Evolutionary conservation across 2,888 invertebrate species (phyloP), one percentile per base, ranked within the genome.

Genomic region (Dasypolia templi): DNA sequence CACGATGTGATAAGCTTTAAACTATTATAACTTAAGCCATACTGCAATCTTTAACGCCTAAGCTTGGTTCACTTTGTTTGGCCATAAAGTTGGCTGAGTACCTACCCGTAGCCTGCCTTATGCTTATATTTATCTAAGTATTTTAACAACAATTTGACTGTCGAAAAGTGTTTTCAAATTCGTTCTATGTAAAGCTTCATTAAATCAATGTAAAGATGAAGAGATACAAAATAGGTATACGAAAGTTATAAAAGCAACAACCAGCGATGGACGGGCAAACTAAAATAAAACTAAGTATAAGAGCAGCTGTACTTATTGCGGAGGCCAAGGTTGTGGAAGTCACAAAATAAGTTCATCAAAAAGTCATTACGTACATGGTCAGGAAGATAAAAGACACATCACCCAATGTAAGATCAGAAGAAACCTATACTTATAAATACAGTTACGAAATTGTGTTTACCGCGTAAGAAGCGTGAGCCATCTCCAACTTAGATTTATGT

Each of bases 21-120:
- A 76, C 73, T 85, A 70, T 74, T 85, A 83, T 83, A 83, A 85
- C 73, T 79, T 75, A 49, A 39, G 72, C 81, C 76, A 80, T 74
- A 84, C 71, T 76, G 76, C 86, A 84, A 84, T 81, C 82, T 84
- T 77, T 77, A 77, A 81, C 77, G 68, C 82, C 61, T 68, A 46
- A 74, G 81, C 75, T 65, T 49, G 44, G 53, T 56, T 67, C 61
- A 73, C 64, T 56, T 67, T 65, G 79, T 73, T 32, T 55, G 58
- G 49, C n/a, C 17, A 35, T 49, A 65, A 79, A 83, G 56, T 83
- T 83, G 29, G 26, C 29, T 51, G 19, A 22, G 29, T 46, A 35
- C n/a, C n/a, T n/a, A 17, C 55, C 22, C 49, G 29, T 42, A 39
- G 26, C 46, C 51, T 53, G 26, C 12, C 3, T 17, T 42, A 17